phyloP scores from a whole-genome alignment of 2,113 vertebrate genomes.

The Ancistrus triradiatus region DNA sequence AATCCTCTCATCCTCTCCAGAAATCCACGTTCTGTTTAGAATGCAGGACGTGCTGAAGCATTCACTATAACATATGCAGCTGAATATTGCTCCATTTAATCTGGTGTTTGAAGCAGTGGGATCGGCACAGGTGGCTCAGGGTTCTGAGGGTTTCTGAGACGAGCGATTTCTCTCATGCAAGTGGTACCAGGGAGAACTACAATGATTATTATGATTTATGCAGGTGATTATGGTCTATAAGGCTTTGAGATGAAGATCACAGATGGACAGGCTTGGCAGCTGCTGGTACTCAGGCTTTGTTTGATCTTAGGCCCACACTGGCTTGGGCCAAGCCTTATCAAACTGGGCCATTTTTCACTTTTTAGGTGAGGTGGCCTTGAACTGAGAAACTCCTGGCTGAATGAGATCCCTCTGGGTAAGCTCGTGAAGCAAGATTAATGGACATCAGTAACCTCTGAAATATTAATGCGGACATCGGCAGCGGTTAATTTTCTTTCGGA shows the following conservation, averaged over 20 bases:
- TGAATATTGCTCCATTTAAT: not conserved
- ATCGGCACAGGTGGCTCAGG: not conserved
- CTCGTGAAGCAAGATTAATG: conserved; percentile 17
- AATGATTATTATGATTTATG: conserved; percentile 46
- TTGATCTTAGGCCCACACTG: conserved; percentile 30
- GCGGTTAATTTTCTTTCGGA: conserved; percentile 18
- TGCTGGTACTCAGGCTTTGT: not conserved
- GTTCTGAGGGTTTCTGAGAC: not conserved
- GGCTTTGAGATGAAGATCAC: conserved; percentile 33
- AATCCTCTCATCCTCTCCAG: not conserved
- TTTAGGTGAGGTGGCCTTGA: not conserved
- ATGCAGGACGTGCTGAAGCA: not conserved
- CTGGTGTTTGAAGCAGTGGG: not conserved
- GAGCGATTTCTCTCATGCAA: not conserved
- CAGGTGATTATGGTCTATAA: conserved; percentile 38
- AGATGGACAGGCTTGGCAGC: conserved; percentile 42
- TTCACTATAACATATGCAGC: not conserved
- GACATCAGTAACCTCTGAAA: conserved; percentile 25
- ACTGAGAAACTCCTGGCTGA: conserved; percentile 18
- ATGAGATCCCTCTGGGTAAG: conserved; percentile 10
- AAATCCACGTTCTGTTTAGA: not conserved
- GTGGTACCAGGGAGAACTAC: not conserved
- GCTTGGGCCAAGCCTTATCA: conserved; percentile 16
- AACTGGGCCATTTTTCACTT: conserved; percentile 27
- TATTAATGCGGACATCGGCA: conserved; percentile 20